phyloP scores from a whole-genome alignment of 2,113 vertebrate species.

The Acanthochromis polyacanthus region DNA sequence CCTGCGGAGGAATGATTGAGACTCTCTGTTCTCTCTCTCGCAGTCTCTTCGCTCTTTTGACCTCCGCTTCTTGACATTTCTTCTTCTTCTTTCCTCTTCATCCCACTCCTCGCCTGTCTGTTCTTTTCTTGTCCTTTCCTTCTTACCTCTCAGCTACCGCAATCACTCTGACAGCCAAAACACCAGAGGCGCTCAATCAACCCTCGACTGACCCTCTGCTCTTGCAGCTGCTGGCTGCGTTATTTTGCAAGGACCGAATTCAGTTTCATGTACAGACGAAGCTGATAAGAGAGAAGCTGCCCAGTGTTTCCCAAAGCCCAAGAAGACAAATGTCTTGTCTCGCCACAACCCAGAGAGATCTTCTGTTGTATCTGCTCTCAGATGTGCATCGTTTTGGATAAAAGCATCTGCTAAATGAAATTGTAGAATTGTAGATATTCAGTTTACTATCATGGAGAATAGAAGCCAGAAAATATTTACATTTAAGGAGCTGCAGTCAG shows the following conservation, averaged over 20 bases:
- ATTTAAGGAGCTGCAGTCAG: too few relatives aligned
- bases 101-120: background rate
- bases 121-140: background rate
- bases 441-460: too few relatives aligned
- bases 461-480: too few relatives aligned
- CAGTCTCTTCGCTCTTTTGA: conserved; percentile 20
- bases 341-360: too few relatives aligned
- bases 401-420: too few relatives aligned
- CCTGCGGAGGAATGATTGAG: conserved; percentile 60
- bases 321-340: too few relatives aligned
- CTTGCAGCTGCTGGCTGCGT: background rate
- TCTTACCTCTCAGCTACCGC: background rate
- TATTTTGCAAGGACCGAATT: background rate
- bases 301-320: too few relatives aligned
- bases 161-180: conserved; percentile 8
- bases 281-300: too few relatives aligned
- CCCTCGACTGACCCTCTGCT: conserved; percentile 25
- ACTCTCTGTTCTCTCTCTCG: conserved; percentile 63
- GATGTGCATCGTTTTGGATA: too few relatives aligned
- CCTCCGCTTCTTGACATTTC: conserved; percentile 35
- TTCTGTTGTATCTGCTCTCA: too few relatives aligned
- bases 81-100: background rate
- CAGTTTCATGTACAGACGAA: background rate
- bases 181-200: background rate
- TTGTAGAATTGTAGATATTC: too few relatives aligned